Evolutionary conservation across 2,797 vertebrate species (phyloP), one percentile per base, ranked within the genome.

Genomic region (Artibeus jamaicensis): DNA sequence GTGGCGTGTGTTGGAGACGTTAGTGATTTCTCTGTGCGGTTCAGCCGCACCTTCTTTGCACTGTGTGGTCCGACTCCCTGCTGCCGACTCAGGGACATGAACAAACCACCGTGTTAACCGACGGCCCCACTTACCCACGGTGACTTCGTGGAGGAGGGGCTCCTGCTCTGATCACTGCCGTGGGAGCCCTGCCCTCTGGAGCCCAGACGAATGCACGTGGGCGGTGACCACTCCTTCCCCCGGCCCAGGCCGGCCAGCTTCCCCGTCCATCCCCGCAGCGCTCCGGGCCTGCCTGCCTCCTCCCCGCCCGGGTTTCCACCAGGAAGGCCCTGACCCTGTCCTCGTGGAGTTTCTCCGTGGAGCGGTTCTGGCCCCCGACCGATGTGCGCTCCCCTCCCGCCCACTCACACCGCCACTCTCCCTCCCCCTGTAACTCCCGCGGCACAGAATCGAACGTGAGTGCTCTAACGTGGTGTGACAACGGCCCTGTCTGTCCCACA

Each of bases 361-460:
- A 32, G 44, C 26, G 16, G 65, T 37, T 39, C 62, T 34, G 78
- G 42, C 37, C 42, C 24, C 29, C 32, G 9, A 68, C n/a, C 59
- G n/a, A 29, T 37, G 59, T 53, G 46, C 21, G 12, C 9, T 82
- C n/a, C 29, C 59, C 34, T 65, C 78, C 55, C 73, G 9, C 68
- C 44, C 82, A 62, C 76, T 42, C 12, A 19, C 9, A n/a, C 62
- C 78, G n/a, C 86, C 12, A 26, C 78, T 42, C 53, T 70, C 59
- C n/a, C n/a, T 89, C 81, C 62, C 62, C 37, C 86, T 59, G 78
- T 86, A 82, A 86, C 44, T 53, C 93, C 74, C 70, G 50, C 18
- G 37, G 73, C 9, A 70, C 1, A 34, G 39, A 86, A 70, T 79
- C 32, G 57, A 84, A 34, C 15, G 21, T 2, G 50, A 34, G 76